Evolutionary conservation across 2,888 invertebrate genomes (phyloP).

Genomic region (Rhogogaster chlorosoma): DNA sequence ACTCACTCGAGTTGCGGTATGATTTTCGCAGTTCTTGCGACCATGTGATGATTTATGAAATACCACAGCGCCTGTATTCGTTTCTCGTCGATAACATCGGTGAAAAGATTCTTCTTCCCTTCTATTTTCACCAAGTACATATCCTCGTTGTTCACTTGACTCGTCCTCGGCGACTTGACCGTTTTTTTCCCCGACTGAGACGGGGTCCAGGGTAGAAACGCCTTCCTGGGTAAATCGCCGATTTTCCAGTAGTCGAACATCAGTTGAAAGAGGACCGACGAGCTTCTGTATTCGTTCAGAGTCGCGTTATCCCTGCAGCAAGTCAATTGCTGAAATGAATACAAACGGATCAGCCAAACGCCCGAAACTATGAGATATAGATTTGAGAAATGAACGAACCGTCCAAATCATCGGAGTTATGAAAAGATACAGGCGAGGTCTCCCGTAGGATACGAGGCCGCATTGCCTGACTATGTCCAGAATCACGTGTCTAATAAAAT

Average conservation of each 20-base stretch:
- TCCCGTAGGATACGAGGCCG: conserved; percentile 80
- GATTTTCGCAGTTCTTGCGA: conserved; percentile 81
- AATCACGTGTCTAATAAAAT: conserved; percentile 83
- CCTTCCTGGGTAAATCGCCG: conserved; percentile 82
- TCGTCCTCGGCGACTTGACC: neutral
- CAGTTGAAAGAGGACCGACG: conserved; percentile 84
- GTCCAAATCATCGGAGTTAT: conserved; percentile 82
- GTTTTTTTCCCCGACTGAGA: neutral
- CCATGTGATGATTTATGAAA: conserved; percentile 84
- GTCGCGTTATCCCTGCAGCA: conserved; percentile 80
- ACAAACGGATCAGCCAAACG: neutral
- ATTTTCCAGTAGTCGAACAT: conserved; percentile 84
- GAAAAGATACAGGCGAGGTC: conserved; percentile 83
- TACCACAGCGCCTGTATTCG: conserved; percentile 84
- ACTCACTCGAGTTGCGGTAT: conserved; percentile 89
- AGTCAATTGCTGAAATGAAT: conserved; percentile 79
- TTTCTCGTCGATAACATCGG: conserved; percentile 69
- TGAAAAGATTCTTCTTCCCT: conserved; percentile 80
- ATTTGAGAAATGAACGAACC: conserved; percentile 76
- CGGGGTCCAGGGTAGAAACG: conserved; percentile 84
- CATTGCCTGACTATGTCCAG: conserved; percentile 82
- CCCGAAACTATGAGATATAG: too few species aligned
- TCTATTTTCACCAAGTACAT: conserved; percentile 85
- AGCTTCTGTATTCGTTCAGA: conserved; percentile 79
- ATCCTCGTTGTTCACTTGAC: conserved; percentile 77